Evolutionary conservation across 2,888 invertebrate species (phyloP).

Genomic region (Cerastis rubricosa): DNA sequence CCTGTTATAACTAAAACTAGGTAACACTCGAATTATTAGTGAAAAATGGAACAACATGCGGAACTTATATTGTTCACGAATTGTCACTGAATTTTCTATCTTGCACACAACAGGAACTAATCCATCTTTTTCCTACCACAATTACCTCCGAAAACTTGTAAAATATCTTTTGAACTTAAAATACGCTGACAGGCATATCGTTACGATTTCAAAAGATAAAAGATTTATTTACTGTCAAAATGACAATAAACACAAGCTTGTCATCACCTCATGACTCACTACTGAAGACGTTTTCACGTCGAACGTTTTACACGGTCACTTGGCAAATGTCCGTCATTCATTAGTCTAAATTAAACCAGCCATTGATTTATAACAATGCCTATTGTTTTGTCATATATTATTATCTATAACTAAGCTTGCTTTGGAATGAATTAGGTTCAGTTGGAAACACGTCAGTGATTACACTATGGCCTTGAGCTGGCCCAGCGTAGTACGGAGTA

Average conservation of each 20-base stretch:
- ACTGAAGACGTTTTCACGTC: conserved; percentile 33
- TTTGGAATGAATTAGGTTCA: conserved; percentile 25
- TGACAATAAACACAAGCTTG: conserved; percentile 30
- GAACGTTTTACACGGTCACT: conserved; percentile 42
- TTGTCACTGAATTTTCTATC: not conserved
- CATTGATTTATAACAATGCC: conserved; percentile 54
- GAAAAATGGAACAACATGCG: not conserved
- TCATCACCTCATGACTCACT: conserved; percentile 45
- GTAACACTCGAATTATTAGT: not conserved
- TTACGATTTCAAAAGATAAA: conserved; percentile 26
- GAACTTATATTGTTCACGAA: not conserved
- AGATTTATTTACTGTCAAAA: conserved; percentile 37
- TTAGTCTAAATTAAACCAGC: conserved; percentile 54
- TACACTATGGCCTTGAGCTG: not conserved
- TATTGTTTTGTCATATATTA: conserved; percentile 40
- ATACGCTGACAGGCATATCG: conserved; percentile 35
- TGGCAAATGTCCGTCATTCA: conserved; percentile 56
- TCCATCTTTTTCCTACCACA: not conserved
- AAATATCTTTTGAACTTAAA: conserved; percentile 32
- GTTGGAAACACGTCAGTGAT: not conserved
- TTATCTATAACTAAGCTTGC: conserved; percentile 24
- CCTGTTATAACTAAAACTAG: not conserved
- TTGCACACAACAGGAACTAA: not conserved
- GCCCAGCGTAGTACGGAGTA: not conserved
- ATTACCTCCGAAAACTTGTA: conserved; percentile 12